A percentile compares a stretch with the other conserved stretches of the same genome.
Conservation (phyloP, 2,888 invertebrate species). For the Dryobota labecula region DNA sequence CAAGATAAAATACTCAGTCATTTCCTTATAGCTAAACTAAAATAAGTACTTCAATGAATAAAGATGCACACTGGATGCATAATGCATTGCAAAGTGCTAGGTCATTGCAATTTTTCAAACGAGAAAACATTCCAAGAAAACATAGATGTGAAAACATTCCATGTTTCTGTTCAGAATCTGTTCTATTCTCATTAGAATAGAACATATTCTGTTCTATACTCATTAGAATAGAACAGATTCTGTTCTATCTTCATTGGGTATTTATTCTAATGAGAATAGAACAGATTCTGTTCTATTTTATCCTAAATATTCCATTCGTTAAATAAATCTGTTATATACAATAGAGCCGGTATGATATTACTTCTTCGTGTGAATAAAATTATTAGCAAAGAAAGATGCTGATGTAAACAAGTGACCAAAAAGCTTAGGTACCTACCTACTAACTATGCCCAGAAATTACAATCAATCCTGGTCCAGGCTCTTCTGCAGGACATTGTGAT, state of each 20-base stretch:
- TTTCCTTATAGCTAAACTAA: background rate
- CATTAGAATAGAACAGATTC: too few relatives aligned
- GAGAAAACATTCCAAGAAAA: too few relatives aligned
- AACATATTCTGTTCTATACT: too few relatives aligned
- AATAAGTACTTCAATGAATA: background rate
- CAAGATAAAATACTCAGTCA: slow-evolving; percentile 35
- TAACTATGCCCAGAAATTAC: background rate
- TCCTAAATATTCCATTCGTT: background rate
- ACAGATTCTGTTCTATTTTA: too few relatives aligned
- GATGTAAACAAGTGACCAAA: background rate
- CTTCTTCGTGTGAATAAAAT: background rate
- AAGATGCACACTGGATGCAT: background rate
- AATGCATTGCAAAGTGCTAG: background rate
- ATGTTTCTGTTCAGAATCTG: too few relatives aligned
- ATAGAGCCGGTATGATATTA: background rate
- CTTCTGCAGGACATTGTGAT: background rate
- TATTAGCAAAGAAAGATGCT: background rate
- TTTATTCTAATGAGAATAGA: too few relatives aligned
- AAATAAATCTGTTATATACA: background rate
- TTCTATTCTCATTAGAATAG: too few relatives aligned
- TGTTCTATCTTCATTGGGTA: too few relatives aligned
- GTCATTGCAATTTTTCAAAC: background rate
- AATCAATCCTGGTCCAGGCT: background rate
- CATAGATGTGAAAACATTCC: too few relatives aligned
- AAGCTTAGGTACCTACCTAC: background rate